Percentiles rank a stretch among this genome's conserved stretches.
These are phyloP conservation scores for Theristicus caerulescens DNA, from an alignment of 2,113 vertebrate species.

Conservation along the genomic window DNA sequence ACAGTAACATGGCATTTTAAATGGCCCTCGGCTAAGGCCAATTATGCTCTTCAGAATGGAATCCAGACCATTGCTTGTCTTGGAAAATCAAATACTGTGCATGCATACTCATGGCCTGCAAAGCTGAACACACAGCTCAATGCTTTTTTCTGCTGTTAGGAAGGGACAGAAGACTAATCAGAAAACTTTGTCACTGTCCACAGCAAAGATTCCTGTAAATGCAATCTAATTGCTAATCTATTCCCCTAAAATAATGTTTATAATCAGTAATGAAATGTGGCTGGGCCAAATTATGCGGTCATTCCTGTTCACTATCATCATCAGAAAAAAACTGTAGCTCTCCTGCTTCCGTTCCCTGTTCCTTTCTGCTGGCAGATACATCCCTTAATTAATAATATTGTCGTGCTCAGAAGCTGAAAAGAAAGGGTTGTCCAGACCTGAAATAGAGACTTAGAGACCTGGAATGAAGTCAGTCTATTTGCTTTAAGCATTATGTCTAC, in stretches of 20 bases:
- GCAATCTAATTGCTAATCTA: not conserved
- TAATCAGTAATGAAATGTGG: not conserved
- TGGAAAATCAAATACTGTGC: not conserved
- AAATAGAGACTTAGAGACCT: not conserved
- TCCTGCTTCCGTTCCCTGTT: not conserved
- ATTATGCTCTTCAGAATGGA: not conserved
- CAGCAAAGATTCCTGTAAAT: not conserved
- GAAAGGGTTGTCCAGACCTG: not conserved
- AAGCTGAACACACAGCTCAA: not conserved
- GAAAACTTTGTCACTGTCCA: not conserved
- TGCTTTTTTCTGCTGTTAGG: not conserved
- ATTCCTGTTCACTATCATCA: not conserved
- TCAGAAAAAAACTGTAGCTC: not conserved
- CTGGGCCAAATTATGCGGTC: not conserved
- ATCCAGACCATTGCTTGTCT: not conserved
- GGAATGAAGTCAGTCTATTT: not conserved
- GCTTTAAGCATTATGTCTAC: not conserved
- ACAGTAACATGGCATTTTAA: not conserved
- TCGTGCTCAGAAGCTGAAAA: not conserved
- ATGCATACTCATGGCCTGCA: not conserved
- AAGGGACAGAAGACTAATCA: not conserved
- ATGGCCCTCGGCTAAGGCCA: not conserved
- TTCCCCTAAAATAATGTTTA: not conserved
- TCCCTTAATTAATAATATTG: not conserved
- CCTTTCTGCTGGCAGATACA: not conserved